Evolutionary conservation across 2,113 vertebrate species (phyloP), one percentile per base, ranked within the genome.

Genomic region (Podocnemis expansa): DNA sequence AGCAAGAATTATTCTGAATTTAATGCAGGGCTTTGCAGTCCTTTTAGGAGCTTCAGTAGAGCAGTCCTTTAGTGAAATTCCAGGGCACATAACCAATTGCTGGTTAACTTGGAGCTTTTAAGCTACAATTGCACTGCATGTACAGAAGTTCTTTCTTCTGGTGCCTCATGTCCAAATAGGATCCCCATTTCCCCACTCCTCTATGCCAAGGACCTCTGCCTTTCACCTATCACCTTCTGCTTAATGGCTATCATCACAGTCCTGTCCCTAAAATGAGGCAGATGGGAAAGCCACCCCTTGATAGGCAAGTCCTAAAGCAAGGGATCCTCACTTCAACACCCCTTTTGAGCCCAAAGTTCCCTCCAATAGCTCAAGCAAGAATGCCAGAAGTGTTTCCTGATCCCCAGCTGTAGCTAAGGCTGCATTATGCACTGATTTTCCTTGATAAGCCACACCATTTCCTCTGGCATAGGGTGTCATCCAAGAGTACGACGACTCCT

Each of bases 21-120:
- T 96, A 95, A 93, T 92, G 75, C 94, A 95, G 95, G 93, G 60
- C 55, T 96, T 82, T 84, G 78, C 54, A 88, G 89, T 76, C 85
- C 91, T 87, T 89, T 67, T 10, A 21, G 92, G 94, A 96, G 93
- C 89, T 85, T 58, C 90, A 95, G 83, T 79, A 96, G 94, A 96
- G 95, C 82, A 89, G 43, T 80, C 95, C 82, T 95, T 96, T 95
- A 95, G 92, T 89, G 94, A 95, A 96, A 80, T 96, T 90, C 90
- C 91, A 80, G 91, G 90, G 95, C 90, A 89, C 75, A 67, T 79
- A 96, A 89, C 85, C 96, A 97, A n/a, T n/a, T n/a, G 96, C 94
- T 86, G 87, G 93, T 29, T 31, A 88, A 78, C 34, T 45, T 78
- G 29, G 67, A 89, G 84, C 14, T 80, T 93, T 86, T 67, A 80